Evolutionary conservation across 2,797 vertebrate genomes (phyloP).

Genomic region (Bradypodion pumilum): DNA sequence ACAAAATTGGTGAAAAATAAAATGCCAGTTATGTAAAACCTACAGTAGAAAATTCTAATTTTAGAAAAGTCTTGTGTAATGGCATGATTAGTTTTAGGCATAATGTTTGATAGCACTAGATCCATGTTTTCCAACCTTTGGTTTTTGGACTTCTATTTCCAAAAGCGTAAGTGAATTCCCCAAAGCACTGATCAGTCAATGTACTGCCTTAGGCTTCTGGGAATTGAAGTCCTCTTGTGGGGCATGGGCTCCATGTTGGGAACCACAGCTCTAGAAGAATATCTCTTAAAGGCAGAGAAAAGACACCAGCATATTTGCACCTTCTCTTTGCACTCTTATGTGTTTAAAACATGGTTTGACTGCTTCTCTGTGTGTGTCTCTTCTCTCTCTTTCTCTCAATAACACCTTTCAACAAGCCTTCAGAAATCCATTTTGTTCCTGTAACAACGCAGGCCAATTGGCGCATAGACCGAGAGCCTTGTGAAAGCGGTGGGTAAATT

Average conservation of each 20-base stretch:
- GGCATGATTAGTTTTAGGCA: slow-evolving; percentile 7
- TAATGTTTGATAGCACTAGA: slow-evolving; percentile 26
- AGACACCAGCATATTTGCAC: slow-evolving; percentile 29
- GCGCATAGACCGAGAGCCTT: slow-evolving; percentile 69
- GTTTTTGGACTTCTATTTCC: too few relatives aligned
- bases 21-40: background rate
- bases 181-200: too few relatives aligned
- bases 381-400: slow-evolving; percentile 39
- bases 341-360: slow-evolving; percentile 56
- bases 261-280: slow-evolving; percentile 43
- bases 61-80: slow-evolving; percentile 43
- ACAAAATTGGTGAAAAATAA: background rate
- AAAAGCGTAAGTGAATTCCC: too few relatives aligned
- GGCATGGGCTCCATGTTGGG: too few relatives aligned
- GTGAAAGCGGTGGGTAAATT: slow-evolving; percentile 75
- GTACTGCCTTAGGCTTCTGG: too few relatives aligned
- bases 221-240: too few relatives aligned
- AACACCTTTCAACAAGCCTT: slow-evolving; percentile 65
- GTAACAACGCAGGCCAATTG: slow-evolving; percentile 67
- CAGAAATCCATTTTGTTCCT: slow-evolving; percentile 74
- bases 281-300: slow-evolving; percentile 51
- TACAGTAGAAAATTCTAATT: slow-evolving; percentile 41
- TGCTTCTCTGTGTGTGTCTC: background rate
- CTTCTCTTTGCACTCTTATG: slow-evolving; percentile 33
- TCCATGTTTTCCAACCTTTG: too few relatives aligned